A percentile compares a stretch with the other conserved stretches of the same genome.
These are phyloP conservation scores for Adela reaumurella DNA, from an alignment of 2,888 invertebrate species.

Conservation along the genomic window DNA sequence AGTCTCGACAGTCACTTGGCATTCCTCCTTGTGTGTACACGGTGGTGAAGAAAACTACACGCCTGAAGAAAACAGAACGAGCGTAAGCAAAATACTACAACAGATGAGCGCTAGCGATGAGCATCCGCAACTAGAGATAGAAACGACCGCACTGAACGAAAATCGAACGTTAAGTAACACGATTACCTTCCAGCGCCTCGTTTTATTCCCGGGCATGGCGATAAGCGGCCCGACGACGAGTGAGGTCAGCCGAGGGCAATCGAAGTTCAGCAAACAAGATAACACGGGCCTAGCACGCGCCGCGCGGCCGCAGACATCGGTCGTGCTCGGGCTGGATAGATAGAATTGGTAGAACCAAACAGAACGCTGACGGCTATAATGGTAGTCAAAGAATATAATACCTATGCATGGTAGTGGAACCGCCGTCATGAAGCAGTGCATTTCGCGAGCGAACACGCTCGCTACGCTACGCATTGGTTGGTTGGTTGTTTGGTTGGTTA, in stretches of 20 bases:
- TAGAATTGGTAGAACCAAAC: no score
- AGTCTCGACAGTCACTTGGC: constrained; percentile 72
- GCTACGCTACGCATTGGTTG: no score
- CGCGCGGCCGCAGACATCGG: constrained; percentile 38
- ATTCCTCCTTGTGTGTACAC: constrained; percentile 56
- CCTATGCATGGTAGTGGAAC: no score
- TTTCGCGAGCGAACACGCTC: no score
- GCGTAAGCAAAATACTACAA: background rate
- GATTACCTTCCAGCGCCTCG: constrained; percentile 39
- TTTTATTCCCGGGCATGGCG: constrained; percentile 45
- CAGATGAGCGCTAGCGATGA: background rate
- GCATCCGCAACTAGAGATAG: background rate
- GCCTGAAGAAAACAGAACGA: constrained; percentile 22
- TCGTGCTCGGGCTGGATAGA: no score
- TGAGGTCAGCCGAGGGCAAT: constrained; percentile 51
- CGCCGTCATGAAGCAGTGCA: no score
- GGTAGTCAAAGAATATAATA: no score
- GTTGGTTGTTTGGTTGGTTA: no score
- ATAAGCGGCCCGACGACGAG: constrained; percentile 44
- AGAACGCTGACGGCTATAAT: no score
- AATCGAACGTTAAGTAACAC: constrained; percentile 30
- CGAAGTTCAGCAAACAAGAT: constrained; percentile 48
- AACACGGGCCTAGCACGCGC: constrained; percentile 42
- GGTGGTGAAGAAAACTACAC: constrained; percentile 40
- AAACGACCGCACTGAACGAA: constrained; percentile 16